Base-by-base conservation (phyloP, 2,113 vertebrate species). In the Microcebus ravelobensis region DNA sequence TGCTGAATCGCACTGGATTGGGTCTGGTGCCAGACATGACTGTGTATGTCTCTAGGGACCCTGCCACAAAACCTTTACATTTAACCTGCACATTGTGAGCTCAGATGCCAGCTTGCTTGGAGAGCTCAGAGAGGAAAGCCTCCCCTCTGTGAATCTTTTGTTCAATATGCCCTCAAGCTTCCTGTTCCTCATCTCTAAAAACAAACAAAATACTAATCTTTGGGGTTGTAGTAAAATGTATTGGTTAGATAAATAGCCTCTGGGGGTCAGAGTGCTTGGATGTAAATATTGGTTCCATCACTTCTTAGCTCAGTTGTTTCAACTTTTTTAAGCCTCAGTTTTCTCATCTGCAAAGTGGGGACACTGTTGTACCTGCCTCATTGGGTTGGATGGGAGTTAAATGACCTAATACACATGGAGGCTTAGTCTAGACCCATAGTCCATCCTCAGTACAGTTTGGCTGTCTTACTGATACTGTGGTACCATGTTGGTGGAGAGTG, bases 271-370 rank as follows among this genome's bases (percentile, higher is more conserved):
- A 55, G 27, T 29, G 20, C 36, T 50, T 89, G 18, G 57, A 50
- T 65, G 67, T 71, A 67, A 84, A 82, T 70, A 39, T 10, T 18
- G n/a, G 12, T 63, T 83, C 61, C 29, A 29, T 34, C 31, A 20
- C 17, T 68, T 76, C 13, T 45, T 91, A 21, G n/a, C 34, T 91
- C 50, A 34, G 29, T 92, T 21, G 12, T 73, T 82, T 65, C 45
- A 65, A 6, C 6, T 80, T 65, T 42, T 42, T 59, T 42, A 71
- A 97, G 48, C 18, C 12, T 97, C 81, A 6, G 5, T 27, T 88
- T 96, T 93, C 61, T 94, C 80, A 55, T 85, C 34, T 96, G 48
- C 67, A 70, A 87, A 77, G 65, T 65, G n/a, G 59, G 52, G 5
- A 52, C 77, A 42, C n/a, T 80, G 48, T 29, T 82, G 34, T 59